phyloP scores from a whole-genome alignment of 2,888 invertebrate genomes.

The Drosophila heteroneura region DNA sequence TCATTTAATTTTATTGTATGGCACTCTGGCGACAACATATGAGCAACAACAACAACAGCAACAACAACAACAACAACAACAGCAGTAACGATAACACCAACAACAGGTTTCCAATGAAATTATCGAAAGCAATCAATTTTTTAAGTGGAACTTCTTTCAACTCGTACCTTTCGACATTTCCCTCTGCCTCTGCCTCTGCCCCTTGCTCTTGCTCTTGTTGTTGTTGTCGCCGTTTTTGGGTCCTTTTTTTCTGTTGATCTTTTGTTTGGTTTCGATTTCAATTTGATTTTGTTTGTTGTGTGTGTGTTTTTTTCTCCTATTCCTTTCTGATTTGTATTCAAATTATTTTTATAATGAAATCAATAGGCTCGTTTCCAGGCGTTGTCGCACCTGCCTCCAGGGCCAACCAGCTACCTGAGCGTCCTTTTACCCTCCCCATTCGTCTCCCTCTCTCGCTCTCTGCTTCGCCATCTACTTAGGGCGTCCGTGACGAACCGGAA shows the following conservation, averaged over 20 bases:
- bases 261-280: conserved; percentile 77
- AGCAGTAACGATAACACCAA: conserved; percentile 21
- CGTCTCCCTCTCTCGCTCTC: neutral
- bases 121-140: conserved; percentile 79
- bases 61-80: conserved; percentile 35
- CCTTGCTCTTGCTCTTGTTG: conserved; percentile 1
- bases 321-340: conserved; percentile 71
- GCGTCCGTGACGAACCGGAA: conserved; percentile 73
- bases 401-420: conserved; percentile 40
- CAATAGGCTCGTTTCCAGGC: conserved; percentile 52
- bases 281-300: conserved; percentile 53
- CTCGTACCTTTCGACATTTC: conserved; percentile 50
- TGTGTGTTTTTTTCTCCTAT: conserved; percentile 21
- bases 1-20: conserved; percentile 75
- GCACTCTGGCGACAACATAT: conserved; percentile 57
- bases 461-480: conserved; percentile 37
- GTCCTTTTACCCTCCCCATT: conserved; percentile 32
- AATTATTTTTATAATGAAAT: conserved; percentile 72
- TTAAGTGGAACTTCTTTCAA: conserved; percentile 75
- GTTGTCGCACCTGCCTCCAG: conserved; percentile 49
- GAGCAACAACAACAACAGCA: conserved; percentile 40
- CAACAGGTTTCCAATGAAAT: conserved; percentile 78
- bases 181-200: conserved; percentile 7
- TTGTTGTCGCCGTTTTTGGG: conserved; percentile 10
- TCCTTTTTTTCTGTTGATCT: conserved; percentile 40